phyloP scores from a whole-genome alignment of 2,797 vertebrate species.

The Phaenicophaeus curvirostris region DNA sequence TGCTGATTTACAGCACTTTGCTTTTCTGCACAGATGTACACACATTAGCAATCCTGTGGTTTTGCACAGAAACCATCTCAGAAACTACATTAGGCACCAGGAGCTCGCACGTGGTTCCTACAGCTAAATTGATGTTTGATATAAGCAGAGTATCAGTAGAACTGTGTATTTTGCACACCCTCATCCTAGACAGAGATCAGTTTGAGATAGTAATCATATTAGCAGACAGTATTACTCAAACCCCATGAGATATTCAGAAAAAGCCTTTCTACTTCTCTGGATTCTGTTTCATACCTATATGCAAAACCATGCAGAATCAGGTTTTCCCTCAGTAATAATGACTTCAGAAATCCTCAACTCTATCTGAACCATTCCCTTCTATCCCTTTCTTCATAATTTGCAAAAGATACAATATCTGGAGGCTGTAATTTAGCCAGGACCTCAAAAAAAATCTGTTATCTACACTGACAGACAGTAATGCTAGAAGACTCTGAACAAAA shows the following conservation, averaged over 20 bases:
- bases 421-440: neutral
- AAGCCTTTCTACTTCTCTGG: neutral
- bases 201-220: neutral
- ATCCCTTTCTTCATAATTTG: neutral
- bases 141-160: neutral
- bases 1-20: neutral
- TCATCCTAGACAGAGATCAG: neutral
- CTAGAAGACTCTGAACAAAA: neutral
- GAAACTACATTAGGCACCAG: fast-evolving
- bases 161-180: neutral
- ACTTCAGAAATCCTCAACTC: neutral
- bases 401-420: neutral
- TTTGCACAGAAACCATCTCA: neutral
- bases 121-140: neutral
- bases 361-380: neutral
- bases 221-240: neutral
- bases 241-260: neutral
- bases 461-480: neutral
- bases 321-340: neutral
- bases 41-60: neutral
- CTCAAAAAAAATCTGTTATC: neutral
- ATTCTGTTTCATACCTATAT: neutral
- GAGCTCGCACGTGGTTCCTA: neutral
- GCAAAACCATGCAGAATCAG: neutral
- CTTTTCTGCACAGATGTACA: neutral